Evolutionary conservation across 2,888 invertebrate species (phyloP).

Genomic region (Epiblema foenella): DNA sequence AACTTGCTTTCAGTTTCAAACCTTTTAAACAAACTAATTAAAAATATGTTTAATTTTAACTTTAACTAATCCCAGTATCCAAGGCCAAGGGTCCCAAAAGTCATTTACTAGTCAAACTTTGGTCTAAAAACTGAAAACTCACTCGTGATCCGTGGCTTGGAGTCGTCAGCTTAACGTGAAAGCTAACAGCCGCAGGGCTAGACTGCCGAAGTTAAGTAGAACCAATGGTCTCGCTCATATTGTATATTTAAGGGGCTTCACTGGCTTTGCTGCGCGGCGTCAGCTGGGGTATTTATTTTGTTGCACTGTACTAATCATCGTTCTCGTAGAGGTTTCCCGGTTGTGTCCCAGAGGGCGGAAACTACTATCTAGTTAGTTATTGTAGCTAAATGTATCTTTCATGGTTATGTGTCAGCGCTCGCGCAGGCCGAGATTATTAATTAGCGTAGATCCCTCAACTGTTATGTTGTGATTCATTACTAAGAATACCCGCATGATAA

Average conservation of each 20-base stretch:
- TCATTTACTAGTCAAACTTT: not conserved
- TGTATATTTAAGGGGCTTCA: constrained; percentile 16
- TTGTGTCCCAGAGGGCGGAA: too few species aligned
- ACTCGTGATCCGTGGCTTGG: constrained; percentile 5
- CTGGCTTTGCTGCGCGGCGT: not conserved
- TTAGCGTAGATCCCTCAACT: too few species aligned
- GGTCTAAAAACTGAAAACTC: constrained; percentile 6
- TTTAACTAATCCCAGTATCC: not conserved
- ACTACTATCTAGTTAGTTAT: too few species aligned
- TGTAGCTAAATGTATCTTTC: too few species aligned
- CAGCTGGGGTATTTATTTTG: not conserved
- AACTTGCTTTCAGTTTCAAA: not conserved
- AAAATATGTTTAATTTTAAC: not conserved
- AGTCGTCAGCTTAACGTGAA: constrained; percentile 4
- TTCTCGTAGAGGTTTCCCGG: too few species aligned
- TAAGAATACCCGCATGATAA: too few species aligned
- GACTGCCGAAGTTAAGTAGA: constrained; percentile 12
- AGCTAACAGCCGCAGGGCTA: constrained; percentile 7
- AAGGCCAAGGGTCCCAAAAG: not conserved
- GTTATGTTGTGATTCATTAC: too few species aligned
- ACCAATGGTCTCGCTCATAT: constrained; percentile 5
- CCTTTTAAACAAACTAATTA: not conserved
- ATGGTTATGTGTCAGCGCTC: too few species aligned
- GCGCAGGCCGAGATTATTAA: too few species aligned
- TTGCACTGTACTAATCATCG: too few species aligned